Evolutionary conservation across 2,888 invertebrate species (phyloP).

Genomic region (Agrilus mali): DNA sequence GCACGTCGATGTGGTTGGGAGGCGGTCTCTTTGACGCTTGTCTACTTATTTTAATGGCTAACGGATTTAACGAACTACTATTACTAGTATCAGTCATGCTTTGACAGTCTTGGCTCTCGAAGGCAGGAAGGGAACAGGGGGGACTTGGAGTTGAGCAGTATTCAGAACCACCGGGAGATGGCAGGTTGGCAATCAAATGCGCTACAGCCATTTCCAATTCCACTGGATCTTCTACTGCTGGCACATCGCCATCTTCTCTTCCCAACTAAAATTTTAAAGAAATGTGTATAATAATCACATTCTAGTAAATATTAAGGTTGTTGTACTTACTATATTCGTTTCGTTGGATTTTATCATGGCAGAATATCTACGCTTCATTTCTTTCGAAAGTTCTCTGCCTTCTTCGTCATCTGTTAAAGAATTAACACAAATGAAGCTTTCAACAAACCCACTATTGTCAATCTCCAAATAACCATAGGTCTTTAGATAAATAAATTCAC

Average conservation of each 20-base stretch:
- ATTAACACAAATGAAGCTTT: slow-evolving; percentile 80
- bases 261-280: slow-evolving; percentile 2
- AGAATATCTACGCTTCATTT: slow-evolving; percentile 71
- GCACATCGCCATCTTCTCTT: slow-evolving; percentile 12
- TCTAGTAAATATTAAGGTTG: too few species aligned
- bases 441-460: slow-evolving; percentile 65
- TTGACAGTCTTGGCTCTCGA: slow-evolving; percentile 29
- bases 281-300: too few species aligned
- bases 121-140: slow-evolving; percentile 16
- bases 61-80: slow-evolving; percentile 10
- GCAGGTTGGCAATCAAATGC: slow-evolving; percentile 48
- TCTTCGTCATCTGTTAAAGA: slow-evolving; percentile 62
- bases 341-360: slow-evolving; percentile 37
- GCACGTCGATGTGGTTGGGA: slow-evolving; percentile 7
- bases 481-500: slow-evolving; percentile 73
- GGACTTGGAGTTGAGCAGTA: slow-evolving; percentile 19
- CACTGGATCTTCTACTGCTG: slow-evolving; percentile 56
- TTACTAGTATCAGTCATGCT: slow-evolving; percentile 11
- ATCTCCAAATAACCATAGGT: slow-evolving; percentile 77
- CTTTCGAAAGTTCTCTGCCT: slow-evolving; percentile 55
- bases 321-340: slow-evolving; percentile 3
- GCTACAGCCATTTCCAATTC: slow-evolving; percentile 60
- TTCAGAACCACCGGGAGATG: slow-evolving; percentile 29
- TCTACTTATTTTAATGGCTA: slow-evolving; percentile 11
- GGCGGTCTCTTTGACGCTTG: slow-evolving; percentile 12